Evolutionary conservation across 1,140 invertebrate species (phyloP), one percentile per base, ranked within the genome.

Genomic region (Ectropis grisescens): DNA sequence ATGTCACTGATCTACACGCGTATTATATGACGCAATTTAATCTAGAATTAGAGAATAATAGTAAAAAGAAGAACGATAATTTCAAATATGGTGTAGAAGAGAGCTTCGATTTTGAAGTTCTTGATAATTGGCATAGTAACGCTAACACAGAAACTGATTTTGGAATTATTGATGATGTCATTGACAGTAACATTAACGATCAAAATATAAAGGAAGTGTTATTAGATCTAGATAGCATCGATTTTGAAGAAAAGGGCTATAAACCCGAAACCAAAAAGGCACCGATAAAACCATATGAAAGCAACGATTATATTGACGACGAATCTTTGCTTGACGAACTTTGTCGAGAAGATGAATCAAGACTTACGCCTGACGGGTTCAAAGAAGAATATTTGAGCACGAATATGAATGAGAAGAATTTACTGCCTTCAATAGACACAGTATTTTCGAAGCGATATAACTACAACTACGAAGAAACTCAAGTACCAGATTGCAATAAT

Each of bases 21-120:
- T 81, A 81, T 41, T 81, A 78, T 28, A 81, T 81, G 76, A 58
- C 70, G 10, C 76, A 81, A 33, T 81, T 81, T 11, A 81, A 78
- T 45, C 32, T 81, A 34, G 76, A 81, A 59, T 37, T 81, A 37
- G 72, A 81, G 31, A 68, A 74, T 28, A 64, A 60, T 10, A 74
- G 67, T 38, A 49, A 15, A 14, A n/a, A n/a, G n/a, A 59, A 57
- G 25, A 65, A 60, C 45, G 70, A 78, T 26, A 66, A 24, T 29
- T 75, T 76, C 23, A 74, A 78, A 46, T 75, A 62, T 34, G 67
- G 69, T 1, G 49, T 51, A 5, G 75, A 75, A 47, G 72, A 81
- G 42, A 78, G 69, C 12, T 78, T 81, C 25, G 69, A 81, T 46
- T 78, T 78, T 31, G 67, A 78, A 64, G 66, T 75, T 3, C 39